Percentiles rank a stretch among this genome's conserved stretches.
Conservation (phyloP, 2,797 vertebrate species). For the Anguilla obscura region DNA sequence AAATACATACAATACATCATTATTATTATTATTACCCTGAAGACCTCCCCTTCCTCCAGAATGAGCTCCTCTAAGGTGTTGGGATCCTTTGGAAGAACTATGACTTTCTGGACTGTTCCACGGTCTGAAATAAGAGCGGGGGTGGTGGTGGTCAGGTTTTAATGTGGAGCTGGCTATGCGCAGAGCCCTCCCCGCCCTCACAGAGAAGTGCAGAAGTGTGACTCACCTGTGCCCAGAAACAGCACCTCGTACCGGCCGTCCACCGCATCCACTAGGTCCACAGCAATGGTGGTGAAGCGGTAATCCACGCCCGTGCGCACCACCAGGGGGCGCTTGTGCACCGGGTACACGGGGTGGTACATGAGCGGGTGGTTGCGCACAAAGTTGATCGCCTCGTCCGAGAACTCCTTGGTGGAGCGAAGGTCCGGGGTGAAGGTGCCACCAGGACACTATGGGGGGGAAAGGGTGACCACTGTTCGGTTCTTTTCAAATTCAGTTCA, state of each 20-base stretch:
- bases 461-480: not conserved
- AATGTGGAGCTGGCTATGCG: not conserved
- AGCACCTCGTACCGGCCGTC: constrained; percentile 84
- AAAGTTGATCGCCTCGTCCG: constrained; percentile 82
- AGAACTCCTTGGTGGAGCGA: constrained; percentile 79
- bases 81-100: constrained; percentile 79
- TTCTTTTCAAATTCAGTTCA: not conserved
- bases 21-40: constrained; percentile 66
- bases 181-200: not conserved
- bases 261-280: constrained; percentile 82
- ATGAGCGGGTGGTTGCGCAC: constrained; percentile 82
- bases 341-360: constrained; percentile 78
- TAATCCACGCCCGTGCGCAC: constrained; percentile 79
- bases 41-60: constrained; percentile 83
- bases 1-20: not conserved
- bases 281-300: constrained; percentile 79
- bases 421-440: constrained; percentile 81
- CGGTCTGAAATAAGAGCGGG: constrained; percentile 63
- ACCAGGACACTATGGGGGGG: constrained; percentile 75
- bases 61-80: constrained; percentile 79
- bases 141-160: not conserved
- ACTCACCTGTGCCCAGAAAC: constrained; percentile 81
- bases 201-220: not conserved
- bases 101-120: constrained; percentile 83
- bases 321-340: constrained; percentile 81